Percentiles rank a stretch among this genome's conserved stretches.
phyloP scores from a whole-genome alignment of 2,113 vertebrate genomes.

The Epinephelus cyanopodus region DNA sequence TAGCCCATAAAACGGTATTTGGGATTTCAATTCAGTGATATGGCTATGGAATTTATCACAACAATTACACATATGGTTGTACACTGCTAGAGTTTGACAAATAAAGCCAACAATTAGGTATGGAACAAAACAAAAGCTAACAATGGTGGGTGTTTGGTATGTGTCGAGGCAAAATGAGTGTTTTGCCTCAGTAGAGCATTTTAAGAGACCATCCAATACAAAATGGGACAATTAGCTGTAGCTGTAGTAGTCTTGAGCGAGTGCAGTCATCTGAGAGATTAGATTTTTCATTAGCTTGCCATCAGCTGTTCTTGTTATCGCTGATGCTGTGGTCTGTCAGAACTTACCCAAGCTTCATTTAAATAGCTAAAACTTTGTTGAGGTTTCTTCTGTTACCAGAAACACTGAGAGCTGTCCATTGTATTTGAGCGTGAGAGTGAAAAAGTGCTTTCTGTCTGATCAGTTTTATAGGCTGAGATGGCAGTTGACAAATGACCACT shows the following conservation, averaged over 20 bases:
- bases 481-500: conserved; percentile 26
- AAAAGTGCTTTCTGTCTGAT: conserved; percentile 4
- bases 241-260: background rate
- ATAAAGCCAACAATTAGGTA: background rate
- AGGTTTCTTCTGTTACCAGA: background rate
- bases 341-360: background rate
- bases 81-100: background rate
- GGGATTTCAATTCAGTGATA: too few relatives aligned
- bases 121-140: background rate
- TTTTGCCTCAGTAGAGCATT: background rate
- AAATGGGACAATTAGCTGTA: background rate
- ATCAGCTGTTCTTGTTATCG: background rate
- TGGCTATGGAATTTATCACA: too few relatives aligned
- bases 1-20: too few relatives aligned
- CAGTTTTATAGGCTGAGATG: background rate
- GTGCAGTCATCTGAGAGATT: background rate
- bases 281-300: background rate
- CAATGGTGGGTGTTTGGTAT: background rate
- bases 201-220: background rate
- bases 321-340: background rate
- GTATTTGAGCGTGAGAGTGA: background rate
- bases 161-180: background rate
- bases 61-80: background rate
- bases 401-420: background rate
- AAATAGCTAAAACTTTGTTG: background rate